Conservation (phyloP, 2,113 vertebrate species). For the Forbesichthys agassizii region DNA sequence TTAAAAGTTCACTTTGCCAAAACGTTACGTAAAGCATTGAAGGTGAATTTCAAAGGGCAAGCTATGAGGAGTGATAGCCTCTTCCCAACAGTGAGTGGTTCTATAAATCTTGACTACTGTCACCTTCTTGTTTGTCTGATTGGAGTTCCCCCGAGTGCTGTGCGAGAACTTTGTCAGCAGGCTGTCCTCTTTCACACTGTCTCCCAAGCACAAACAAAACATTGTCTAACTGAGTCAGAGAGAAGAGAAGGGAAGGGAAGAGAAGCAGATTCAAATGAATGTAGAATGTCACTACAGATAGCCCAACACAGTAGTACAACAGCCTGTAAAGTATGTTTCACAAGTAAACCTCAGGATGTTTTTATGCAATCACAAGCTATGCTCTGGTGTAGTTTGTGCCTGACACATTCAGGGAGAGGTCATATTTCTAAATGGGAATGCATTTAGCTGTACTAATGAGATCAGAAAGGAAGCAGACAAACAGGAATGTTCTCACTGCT, state of each 20-base stretch:
- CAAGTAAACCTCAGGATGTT: constrained; percentile 7
- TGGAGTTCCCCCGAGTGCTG: constrained; percentile 64
- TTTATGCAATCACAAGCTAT: constrained; percentile 8
- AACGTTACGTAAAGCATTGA: constrained; percentile 5
- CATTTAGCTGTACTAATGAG: constrained; percentile 23
- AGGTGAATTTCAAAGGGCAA: constrained; percentile 39
- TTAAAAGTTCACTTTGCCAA: constrained; percentile 10
- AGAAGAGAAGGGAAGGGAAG: neutral
- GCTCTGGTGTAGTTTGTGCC: constrained; percentile 27
- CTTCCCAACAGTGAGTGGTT: constrained; percentile 43
- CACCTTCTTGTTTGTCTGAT: constrained; percentile 71
- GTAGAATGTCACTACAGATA: neutral
- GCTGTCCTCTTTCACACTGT: constrained; percentile 63
- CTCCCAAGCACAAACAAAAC: constrained; percentile 61
- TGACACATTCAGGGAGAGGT: constrained; percentile 38
- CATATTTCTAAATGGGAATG: constrained; percentile 42
- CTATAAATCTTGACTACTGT: constrained; percentile 70
- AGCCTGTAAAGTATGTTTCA: too few relatives aligned
- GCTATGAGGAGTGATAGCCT: constrained; percentile 14
- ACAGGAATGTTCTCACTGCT: constrained; percentile 30
- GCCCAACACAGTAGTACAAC: neutral
- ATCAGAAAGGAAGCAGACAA: constrained; percentile 34
- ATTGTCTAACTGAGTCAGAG: constrained; percentile 2
- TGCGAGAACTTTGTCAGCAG: constrained; percentile 74
- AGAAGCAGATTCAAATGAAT: constrained; percentile 16